Evolutionary conservation across 2,113 vertebrate species (phyloP), one percentile per base, ranked within the genome.

Genomic region (Seriola aureovittata): DNA sequence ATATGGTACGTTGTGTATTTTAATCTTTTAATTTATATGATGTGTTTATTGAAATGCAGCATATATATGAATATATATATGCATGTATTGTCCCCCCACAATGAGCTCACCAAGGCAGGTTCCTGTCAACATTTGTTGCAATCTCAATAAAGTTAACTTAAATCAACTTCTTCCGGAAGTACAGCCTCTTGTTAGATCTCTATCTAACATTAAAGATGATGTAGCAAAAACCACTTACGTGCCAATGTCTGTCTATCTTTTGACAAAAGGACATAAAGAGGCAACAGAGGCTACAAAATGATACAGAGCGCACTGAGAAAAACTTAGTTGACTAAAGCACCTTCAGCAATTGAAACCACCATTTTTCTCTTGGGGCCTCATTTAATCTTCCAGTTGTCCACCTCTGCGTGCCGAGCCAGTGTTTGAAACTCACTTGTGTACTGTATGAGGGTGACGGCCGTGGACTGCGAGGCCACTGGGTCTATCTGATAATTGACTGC

Each of bases 401-500:
- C 78, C 23, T 77, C 32, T 60, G 36, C 64, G 71, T 57, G 55
- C 59, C n/a, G 48, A 79, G 70, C 65, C 44, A 17, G 82, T 54
- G 84, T 71, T 84, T 90, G 80, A 86, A 80, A 74, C 66, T 25
- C 79, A 65, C 84, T 80, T 58, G 80, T n/a, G n/a, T 52, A 9
- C 75, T 67, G 75, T 75, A 40, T 38, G 69, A 85, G 76, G 76
- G 88, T 69, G 84, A 78, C 36, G 58, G 87, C 87, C 80, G n/a
- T 68, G 88, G 85, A 88, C 85, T 73, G 86, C 50, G 55, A 80
- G 91, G 90, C 92, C 93, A 90, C 88, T 73, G 85, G 94, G 93
- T 96, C 93, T 89, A 95, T 95, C 93, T 93, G 90, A 92, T 94
- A 95, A 95, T 94, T 93, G 94, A 95, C 90, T 93, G 92, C 82